Evolutionary conservation across 64 coral and sea anemone species (phyloP), one percentile per base, ranked within the genome.

Genomic region (Montipora foliosa): DNA sequence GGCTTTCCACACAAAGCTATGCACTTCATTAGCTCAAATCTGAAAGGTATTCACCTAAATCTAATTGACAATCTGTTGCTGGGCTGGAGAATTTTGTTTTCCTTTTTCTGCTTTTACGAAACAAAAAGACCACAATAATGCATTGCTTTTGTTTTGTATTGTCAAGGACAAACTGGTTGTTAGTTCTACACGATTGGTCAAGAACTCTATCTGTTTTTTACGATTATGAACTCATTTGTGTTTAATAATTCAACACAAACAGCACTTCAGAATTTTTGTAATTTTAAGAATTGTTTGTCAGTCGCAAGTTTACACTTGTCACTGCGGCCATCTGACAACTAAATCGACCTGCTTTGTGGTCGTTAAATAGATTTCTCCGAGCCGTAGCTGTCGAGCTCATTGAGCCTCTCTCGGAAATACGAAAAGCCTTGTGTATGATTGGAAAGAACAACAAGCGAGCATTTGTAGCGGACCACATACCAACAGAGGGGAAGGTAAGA

Each of bases 11-110:
- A 86, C 19, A n/a, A 86, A 49, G 82, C 17, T 86, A 67, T 71
- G 3, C 5, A n/a, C n/a, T n/a, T 46, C 82, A 86, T 86, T 86
- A 86, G 6, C 5, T 50, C 45, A 68, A 67, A 62, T 59, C 81
- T 25, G 81, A 59, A 47, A 67, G 20, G 1, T 6, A 50, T 86
- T 70, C 13, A 86, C 3, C 66, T 8, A 67, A 86, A 86, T 70
- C n/a, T 69, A 49, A 86, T 86, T 86, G 10, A 71, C 82, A n/a
- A 86, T 86, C 82, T 86, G 82, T 70, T n/a, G 16, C 82, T 71
- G 8, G 8, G 64, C n/a, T n/a, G 49, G 82, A 17, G 70, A 72
- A 86, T 86, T 86, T 12, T 50, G 82, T 71, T 49, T 70, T 49
- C 44, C 8, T 49, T 4, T 24, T 22, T 50, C 8, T 67, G 9